A percentile compares a stretch with the other conserved stretches of the same genome.
These are phyloP conservation scores for Synergus gifuensis DNA, from an alignment of 2,888 invertebrate genomes.

Conservation along the genomic window DNA sequence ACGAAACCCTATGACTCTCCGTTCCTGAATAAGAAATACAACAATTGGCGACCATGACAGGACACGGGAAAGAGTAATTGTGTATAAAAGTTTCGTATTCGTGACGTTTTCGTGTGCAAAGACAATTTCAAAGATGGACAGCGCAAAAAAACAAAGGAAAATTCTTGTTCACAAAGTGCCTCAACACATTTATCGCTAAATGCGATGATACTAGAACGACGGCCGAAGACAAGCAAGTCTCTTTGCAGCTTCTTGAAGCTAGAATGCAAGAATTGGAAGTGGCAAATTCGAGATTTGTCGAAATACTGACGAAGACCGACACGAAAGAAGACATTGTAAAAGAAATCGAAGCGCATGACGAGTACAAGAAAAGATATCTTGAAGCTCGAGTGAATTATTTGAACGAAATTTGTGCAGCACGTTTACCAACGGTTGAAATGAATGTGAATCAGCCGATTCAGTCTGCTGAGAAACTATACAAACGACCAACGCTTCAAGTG, in stretches of 20 bases:
- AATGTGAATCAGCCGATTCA: no score
- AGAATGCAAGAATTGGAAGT: slow-evolving; percentile 48
- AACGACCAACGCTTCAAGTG: slow-evolving; percentile 56
- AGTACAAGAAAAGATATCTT: slow-evolving; percentile 42
- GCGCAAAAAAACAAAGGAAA: slow-evolving; percentile 43
- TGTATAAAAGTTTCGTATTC: background rate
- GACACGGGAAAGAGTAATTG: background rate
- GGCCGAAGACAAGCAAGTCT: slow-evolving; percentile 23
- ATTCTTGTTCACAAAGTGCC: slow-evolving; percentile 46
- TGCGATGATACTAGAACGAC: slow-evolving; percentile 23
- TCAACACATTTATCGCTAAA: slow-evolving; percentile 47
- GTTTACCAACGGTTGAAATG: no score
- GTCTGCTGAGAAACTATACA: background rate
- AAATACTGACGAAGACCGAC: slow-evolving; percentile 36
- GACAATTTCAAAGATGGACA: slow-evolving; percentile 46
- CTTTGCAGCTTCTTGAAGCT: slow-evolving; percentile 46
- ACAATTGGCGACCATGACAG: slow-evolving; percentile 47
- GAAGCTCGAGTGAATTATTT: background rate
- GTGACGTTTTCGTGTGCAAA: slow-evolving; percentile 3
- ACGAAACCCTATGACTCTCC: no score
- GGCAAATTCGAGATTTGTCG: slow-evolving; percentile 43
- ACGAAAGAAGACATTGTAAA: slow-evolving; percentile 27
- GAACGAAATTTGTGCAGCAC: no score
- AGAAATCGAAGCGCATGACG: slow-evolving; percentile 50
- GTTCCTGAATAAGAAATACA: background rate